Evolutionary conservation across 2,113 vertebrate species (phyloP).

Genomic region (Rhizomys pruinosus): DNA sequence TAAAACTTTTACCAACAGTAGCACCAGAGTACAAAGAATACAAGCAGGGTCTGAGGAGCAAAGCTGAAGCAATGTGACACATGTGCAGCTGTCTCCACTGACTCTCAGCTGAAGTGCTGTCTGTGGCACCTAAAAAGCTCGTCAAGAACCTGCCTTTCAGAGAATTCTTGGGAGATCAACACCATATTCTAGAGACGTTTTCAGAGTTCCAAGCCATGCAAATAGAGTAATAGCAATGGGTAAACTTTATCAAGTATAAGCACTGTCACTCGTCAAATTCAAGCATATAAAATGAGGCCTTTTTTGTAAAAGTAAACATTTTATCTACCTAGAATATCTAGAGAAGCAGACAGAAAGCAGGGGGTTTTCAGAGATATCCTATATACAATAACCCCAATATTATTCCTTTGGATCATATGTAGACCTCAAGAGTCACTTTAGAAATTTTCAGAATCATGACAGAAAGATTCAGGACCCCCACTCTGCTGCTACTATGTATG

Average conservation of each 20-base stretch:
- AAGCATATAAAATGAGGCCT: not conserved
- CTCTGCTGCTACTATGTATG: not conserved
- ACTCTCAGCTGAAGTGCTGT: not conserved
- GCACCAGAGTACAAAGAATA: slow-evolving; percentile 27
- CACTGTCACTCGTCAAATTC: not conserved
- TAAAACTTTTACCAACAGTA: not conserved
- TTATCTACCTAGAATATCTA: slow-evolving; percentile 36
- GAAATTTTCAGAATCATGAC: slow-evolving; percentile 54
- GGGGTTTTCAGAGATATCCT: slow-evolving; percentile 26
- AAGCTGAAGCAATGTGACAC: not conserved
- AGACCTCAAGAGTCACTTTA: slow-evolving; percentile 40
- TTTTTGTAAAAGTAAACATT: slow-evolving; percentile 52
- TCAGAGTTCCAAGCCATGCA: not conserved
- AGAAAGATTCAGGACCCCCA: slow-evolving; percentile 35
- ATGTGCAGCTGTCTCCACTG: not conserved
- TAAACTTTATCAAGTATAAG: not conserved
- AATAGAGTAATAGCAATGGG: slow-evolving; percentile 38
- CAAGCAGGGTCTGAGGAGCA: not conserved
- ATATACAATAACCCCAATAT: not conserved
- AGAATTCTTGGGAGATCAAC: not conserved
- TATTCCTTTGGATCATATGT: slow-evolving; percentile 29
- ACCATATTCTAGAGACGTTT: not conserved
- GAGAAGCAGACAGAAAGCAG: slow-evolving; percentile 24
- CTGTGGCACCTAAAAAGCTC: slow-evolving; percentile 9
- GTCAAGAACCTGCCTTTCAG: slow-evolving; percentile 25